Percentiles rank a stretch among this genome's conserved stretches.
These are phyloP conservation scores for Merops nubicus DNA, from an alignment of 2,113 vertebrate genomes.

Conservation along the genomic window DNA sequence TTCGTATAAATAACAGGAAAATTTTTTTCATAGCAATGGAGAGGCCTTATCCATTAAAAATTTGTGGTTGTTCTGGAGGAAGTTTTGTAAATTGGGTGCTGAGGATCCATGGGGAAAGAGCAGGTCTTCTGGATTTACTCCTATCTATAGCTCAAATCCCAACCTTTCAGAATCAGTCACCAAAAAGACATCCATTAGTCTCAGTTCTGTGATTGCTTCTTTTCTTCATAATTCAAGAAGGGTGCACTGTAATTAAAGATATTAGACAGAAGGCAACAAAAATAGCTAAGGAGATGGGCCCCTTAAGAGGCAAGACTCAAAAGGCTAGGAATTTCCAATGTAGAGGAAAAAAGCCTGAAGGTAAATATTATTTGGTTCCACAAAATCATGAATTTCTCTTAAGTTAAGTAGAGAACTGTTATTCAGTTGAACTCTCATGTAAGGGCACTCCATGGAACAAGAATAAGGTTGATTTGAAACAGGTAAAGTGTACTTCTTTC, in stretches of 20 bases:
- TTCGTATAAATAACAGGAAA: background rate
- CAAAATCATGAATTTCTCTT: background rate
- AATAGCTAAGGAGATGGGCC: background rate
- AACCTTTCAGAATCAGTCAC: background rate
- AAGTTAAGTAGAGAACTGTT: background rate
- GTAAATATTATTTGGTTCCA: rapidly evolving
- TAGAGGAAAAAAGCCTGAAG: background rate
- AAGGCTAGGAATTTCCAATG: background rate
- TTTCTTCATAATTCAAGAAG: background rate
- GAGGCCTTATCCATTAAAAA: background rate
- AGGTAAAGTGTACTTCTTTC: background rate
- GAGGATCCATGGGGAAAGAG: background rate
- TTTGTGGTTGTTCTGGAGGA: background rate
- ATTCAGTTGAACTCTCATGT: background rate
- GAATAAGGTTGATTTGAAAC: background rate
- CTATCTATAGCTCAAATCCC: background rate
- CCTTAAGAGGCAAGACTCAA: background rate
- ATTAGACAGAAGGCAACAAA: background rate
- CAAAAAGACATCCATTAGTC: rapidly evolving
- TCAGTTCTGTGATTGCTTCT: background rate
- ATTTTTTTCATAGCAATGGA: background rate
- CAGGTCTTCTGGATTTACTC: background rate
- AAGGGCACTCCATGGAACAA: rapidly evolving
- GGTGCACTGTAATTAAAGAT: background rate
- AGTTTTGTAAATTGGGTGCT: background rate